Conservation (phyloP, 2,113 vertebrate genomes). For the Vidua chalybeata region DNA sequence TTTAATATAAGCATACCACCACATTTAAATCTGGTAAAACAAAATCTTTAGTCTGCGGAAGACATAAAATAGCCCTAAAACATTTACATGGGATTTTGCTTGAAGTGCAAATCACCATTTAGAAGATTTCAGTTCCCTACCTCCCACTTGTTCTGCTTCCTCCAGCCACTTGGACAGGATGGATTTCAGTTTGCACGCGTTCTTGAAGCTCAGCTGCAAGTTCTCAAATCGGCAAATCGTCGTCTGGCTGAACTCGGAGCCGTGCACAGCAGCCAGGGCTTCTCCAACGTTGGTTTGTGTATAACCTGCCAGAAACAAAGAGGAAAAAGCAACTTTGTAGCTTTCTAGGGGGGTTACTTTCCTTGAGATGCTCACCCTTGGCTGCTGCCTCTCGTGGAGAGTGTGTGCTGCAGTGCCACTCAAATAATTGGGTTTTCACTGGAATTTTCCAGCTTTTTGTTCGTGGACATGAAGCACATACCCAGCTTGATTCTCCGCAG, state of each 20-base stretch:
- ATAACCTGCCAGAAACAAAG: conserved; percentile 80
- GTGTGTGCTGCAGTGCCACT: neutral
- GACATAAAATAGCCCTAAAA: neutral
- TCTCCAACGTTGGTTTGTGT: conserved; percentile 98
- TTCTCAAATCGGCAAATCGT: conserved; percentile 99
- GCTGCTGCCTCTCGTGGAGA: neutral
- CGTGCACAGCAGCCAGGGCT: conserved; percentile 93
- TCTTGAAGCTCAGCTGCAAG: conserved; percentile 97
- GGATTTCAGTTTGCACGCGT: conserved; percentile 95
- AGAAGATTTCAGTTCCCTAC: conserved; percentile 68
- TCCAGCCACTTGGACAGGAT: conserved; percentile 97
- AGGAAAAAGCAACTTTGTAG: neutral
- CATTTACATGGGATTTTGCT: neutral
- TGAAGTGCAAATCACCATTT: neutral
- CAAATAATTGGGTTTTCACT: neutral
- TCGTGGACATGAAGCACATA: conserved; percentile 21
- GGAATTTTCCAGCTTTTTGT: neutral
- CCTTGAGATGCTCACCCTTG: neutral
- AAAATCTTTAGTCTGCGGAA: neutral
- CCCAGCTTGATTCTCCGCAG: conserved; percentile 95
- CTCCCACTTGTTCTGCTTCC: conserved; percentile 96
- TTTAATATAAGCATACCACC: neutral
- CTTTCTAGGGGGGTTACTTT: neutral
- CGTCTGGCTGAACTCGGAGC: conserved; percentile 98
- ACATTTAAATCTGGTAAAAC: neutral